phyloP scores from a whole-genome alignment of 2,888 invertebrate genomes.

The Mesodorylaimus sp. region DNA sequence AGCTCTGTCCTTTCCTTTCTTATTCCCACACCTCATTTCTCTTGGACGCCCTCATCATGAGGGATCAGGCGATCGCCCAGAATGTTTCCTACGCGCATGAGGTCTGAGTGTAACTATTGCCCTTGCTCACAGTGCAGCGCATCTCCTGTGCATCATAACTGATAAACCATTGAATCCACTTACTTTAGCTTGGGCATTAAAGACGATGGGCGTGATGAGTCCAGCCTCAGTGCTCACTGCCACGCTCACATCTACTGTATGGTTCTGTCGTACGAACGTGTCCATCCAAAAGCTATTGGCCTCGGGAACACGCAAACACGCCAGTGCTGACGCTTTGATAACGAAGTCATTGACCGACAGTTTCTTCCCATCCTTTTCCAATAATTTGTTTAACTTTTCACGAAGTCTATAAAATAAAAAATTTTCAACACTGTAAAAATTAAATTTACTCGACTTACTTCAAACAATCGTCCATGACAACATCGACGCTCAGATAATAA shows the following conservation, averaged over 20 bases:
- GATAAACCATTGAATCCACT: too few species aligned
- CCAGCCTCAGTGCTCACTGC: slow-evolving; percentile 89
- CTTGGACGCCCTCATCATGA: too few species aligned
- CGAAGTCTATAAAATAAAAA: slow-evolving; percentile 40
- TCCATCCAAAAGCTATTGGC: slow-evolving; percentile 92
- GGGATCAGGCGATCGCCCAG: too few species aligned
- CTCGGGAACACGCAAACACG: slow-evolving; percentile 71
- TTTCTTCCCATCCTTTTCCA: slow-evolving; percentile 58
- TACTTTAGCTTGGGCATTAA: slow-evolving; percentile 63
- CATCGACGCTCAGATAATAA: slow-evolving; percentile 73
- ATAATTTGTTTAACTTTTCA: slow-evolving; percentile 54
- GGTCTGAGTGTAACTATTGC: too few species aligned
- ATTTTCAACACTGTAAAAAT: neutral
- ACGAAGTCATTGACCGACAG: slow-evolving; percentile 88
- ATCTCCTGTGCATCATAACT: too few species aligned
- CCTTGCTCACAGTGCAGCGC: too few species aligned
- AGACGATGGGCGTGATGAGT: slow-evolving; percentile 86
- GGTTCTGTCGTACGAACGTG: slow-evolving; percentile 56
- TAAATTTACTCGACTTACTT: slow-evolving; percentile 31
- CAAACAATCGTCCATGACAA: slow-evolving; percentile 56
- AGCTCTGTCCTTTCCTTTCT: too few species aligned
- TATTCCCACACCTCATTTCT: too few species aligned
- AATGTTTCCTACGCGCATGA: too few species aligned
- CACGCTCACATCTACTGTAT: slow-evolving; percentile 71
- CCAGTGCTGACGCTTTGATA: slow-evolving; percentile 73